A percentile compares a stretch with the other conserved stretches of the same genome.
These are phyloP conservation scores for Cuniculus paca DNA, from an alignment of 2,797 vertebrate genomes.

Conservation along the genomic window DNA sequence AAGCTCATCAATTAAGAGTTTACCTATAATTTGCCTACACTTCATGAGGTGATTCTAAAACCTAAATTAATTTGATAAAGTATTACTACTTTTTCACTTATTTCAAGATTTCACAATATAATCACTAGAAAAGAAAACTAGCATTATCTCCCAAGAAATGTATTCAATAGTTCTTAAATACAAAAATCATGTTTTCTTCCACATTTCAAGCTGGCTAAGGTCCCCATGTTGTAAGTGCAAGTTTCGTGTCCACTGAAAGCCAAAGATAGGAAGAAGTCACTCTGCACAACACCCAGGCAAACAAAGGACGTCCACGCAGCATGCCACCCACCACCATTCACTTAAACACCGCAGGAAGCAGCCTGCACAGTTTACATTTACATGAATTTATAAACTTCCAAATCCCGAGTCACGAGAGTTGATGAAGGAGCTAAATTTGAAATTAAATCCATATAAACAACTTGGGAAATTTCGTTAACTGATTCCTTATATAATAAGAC, in stretches of 20 bases:
- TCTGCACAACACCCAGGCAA: background rate
- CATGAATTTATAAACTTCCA: constrained; percentile 48
- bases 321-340: background rate
- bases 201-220: constrained; percentile 23
- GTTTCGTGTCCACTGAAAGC: constrained; percentile 32
- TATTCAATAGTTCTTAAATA: constrained; percentile 58
- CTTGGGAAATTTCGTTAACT: background rate
- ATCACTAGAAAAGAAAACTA: background rate
- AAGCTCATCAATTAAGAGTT: constrained; percentile 13
- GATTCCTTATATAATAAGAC: background rate
- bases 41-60: constrained; percentile 34
- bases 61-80: constrained; percentile 22
- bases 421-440: constrained; percentile 37
- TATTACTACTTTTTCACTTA: constrained; percentile 14
- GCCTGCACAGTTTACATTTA: background rate
- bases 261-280: background rate
- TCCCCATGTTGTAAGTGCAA: background rate
- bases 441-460: constrained; percentile 52
- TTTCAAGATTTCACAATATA: constrained; percentile 59
- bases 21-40: background rate
- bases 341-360: constrained; percentile 55
- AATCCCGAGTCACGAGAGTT: constrained; percentile 34
- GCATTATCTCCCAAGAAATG: constrained; percentile 39
- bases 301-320: background rate
- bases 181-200: constrained; percentile 28